Base-by-base conservation (phyloP, 2,888 invertebrate genomes). In the Rambutsinella grinnellia region DNA sequence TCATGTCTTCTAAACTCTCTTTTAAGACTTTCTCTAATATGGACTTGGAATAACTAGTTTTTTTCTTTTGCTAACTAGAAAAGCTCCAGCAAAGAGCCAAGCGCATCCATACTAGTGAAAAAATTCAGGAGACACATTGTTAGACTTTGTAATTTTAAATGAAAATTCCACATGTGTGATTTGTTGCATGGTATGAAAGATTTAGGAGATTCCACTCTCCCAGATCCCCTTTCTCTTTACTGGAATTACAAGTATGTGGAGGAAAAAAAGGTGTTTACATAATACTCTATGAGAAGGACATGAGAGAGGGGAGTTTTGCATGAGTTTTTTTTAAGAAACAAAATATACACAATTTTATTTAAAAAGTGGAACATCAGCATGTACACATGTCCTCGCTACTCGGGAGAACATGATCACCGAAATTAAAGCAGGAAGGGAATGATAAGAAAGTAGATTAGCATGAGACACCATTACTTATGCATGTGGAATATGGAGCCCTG, bases 91-190 rank as follows among this genome's bases (percentile, higher is more conserved):
- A n/a, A n/a, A n/a, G n/a, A n/a, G n/a, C n/a, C n/a, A n/a, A n/a
- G n/a, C n/a, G n/a, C n/a, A 13, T 36, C 36, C 36, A 36, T 5
- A 36, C 13, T 36, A 46, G 71, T 56, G 53, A 51, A 27, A 36
- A 28, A 74, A 74, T 74, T 66, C 74, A 58, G 72, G 66, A 66
- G 74, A 67, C 74, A 74, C 66, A 65, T 74, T 74, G 74, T 66
- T 74, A 74, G 66, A 74, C 74, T 74, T 74, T 74, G 74, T 74
- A 74, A 74, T 74, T 74, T 74, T 74, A 74, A 74, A 74, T 74
- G 74, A 74, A 74, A 74, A 74, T 74, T 74, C 74, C 74, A 67
- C 74, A 74, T 74, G 74, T 74, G 74, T 74, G 74, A 74, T 74
- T 74, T 74, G 74, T 74, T 74, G 66, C 66, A 74, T 74, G 74